Percentiles rank a stretch among this genome's conserved stretches.
phyloP scores from a whole-genome alignment of 2,113 vertebrate species.

The Carassius carassius region DNA sequence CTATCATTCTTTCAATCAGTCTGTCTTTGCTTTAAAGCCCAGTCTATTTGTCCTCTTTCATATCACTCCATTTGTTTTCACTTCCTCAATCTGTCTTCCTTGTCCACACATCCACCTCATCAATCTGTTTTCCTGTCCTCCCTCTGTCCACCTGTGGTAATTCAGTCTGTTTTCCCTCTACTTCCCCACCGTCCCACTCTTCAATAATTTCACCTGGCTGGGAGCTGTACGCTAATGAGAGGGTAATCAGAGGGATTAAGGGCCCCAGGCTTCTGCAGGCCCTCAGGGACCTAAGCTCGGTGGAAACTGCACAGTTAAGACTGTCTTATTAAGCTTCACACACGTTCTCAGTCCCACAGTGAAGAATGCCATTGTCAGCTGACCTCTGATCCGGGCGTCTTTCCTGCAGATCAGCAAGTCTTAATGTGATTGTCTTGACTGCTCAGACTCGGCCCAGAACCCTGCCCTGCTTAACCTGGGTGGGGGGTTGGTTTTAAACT shows the following conservation, averaged over 20 bases:
- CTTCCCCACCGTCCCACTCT: constrained; percentile 5
- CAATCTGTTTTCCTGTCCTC: constrained; percentile 58
- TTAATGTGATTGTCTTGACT: constrained; percentile 38
- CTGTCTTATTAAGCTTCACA: constrained; percentile 22
- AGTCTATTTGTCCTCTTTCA: constrained; percentile 50
- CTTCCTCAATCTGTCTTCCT: constrained; percentile 42
- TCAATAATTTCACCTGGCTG: constrained; percentile 28
- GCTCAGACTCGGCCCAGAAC: not conserved
- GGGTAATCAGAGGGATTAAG: constrained; percentile 40
- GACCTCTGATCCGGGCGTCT: constrained; percentile 5
- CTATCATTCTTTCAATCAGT: constrained; percentile 53
- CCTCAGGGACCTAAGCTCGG: not conserved
- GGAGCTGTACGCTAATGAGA: constrained; percentile 46
- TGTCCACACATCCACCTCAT: constrained; percentile 48
- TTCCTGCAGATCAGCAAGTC: constrained; percentile 40
- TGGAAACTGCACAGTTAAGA: constrained; percentile 22
- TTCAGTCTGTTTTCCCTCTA: not conserved
- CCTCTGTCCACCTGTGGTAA: constrained; percentile 33
- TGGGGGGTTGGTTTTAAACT: not conserved
- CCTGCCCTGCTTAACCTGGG: not conserved
- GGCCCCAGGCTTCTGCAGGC: constrained; percentile 30
- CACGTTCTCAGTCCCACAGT: not conserved
- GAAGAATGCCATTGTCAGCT: constrained; percentile 33
- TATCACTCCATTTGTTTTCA: constrained; percentile 47
- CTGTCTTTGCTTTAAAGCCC: constrained; percentile 51